Evolutionary conservation across 2,888 invertebrate genomes (phyloP).

Genomic region (Pherbina coryleti): DNA sequence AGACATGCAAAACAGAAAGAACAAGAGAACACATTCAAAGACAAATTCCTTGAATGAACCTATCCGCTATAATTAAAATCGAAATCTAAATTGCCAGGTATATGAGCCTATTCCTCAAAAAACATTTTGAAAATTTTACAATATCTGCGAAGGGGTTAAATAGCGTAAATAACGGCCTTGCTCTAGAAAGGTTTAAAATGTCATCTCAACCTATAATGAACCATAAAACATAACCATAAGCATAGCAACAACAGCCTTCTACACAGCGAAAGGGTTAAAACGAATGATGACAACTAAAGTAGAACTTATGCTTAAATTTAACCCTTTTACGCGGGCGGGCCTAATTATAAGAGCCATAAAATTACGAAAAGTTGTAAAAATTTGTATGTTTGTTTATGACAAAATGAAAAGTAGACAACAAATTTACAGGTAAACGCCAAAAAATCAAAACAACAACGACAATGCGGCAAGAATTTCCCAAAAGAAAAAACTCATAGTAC

Average conservation of each 20-base stretch:
- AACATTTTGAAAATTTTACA: background rate
- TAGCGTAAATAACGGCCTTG: background rate
- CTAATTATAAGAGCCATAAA: background rate
- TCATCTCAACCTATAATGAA: slow-evolving; percentile 25
- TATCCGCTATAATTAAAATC: slow-evolving; percentile 16
- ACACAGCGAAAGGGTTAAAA: slow-evolving; percentile 16
- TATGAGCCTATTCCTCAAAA: background rate
- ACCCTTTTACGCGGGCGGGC: background rate
- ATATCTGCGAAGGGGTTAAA: slow-evolving; percentile 24
- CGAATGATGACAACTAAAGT: background rate
- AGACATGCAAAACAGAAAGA: slow-evolving; percentile 8
- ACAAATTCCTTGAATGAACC: slow-evolving; percentile 45
- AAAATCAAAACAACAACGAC: background rate
- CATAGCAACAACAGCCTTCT: background rate
- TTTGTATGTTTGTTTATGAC: background rate
- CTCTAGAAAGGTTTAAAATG: slow-evolving; percentile 29
- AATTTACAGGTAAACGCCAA: background rate
- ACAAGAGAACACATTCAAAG: slow-evolving; percentile 26
- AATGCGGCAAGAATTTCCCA: background rate
- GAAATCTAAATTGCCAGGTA: background rate
- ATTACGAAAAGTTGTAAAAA: background rate
- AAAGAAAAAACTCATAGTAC: background rate
- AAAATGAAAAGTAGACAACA: background rate
- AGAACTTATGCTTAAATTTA: no score
- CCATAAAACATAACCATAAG: background rate